These are phyloP conservation scores for Clarias pachynema DNA, from an alignment of 2,797 vertebrate genomes.

Conservation along the genomic window DNA sequence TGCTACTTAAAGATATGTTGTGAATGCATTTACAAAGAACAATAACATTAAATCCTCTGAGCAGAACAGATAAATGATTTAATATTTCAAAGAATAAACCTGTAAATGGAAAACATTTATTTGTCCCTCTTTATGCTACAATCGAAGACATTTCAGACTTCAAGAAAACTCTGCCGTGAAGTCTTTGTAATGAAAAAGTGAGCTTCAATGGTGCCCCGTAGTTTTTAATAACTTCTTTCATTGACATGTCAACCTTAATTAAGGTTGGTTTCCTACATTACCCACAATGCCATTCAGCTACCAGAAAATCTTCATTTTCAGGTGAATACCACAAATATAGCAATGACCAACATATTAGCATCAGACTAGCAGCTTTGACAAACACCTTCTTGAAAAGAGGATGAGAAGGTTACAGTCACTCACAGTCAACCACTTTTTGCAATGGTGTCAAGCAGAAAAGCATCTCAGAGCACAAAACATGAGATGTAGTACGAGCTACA, in stretches of 20 bases:
- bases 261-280: too few relatives aligned
- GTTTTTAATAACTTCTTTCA: too few relatives aligned
- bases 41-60: not conserved
- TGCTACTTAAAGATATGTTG: not conserved
- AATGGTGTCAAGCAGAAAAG: not conserved
- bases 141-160: not conserved
- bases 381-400: not conserved
- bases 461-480: not conserved
- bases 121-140: not conserved
- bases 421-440: not conserved
- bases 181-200: not conserved
- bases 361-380: too few relatives aligned
- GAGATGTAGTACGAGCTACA: not conserved
- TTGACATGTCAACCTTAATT: too few relatives aligned
- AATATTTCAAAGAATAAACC: not conserved
- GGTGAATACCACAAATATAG: too few relatives aligned
- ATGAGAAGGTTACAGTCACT: too few relatives aligned
- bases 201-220: too few relatives aligned
- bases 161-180: not conserved
- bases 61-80: not conserved
- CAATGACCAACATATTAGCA: too few relatives aligned
- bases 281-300: too few relatives aligned
- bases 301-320: too few relatives aligned
- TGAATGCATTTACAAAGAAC: not conserved
- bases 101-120: not conserved